These are phyloP conservation scores for Aporophyla lueneburgensis DNA, from an alignment of 2,888 invertebrate genomes.

Conservation along the genomic window DNA sequence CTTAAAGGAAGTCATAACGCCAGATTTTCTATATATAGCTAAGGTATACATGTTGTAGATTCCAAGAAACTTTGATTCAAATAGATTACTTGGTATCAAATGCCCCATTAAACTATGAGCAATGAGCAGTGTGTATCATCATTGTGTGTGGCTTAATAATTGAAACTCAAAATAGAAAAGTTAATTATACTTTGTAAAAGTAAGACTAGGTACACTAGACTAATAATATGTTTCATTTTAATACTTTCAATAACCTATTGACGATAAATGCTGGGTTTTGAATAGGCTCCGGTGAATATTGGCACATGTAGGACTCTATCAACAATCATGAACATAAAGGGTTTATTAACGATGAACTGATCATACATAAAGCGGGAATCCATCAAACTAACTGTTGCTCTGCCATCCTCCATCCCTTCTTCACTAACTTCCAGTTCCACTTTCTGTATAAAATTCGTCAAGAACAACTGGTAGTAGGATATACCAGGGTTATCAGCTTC, in stretches of 20 bases:
- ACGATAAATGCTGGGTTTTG: slow-evolving; percentile 74
- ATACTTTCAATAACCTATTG: background rate
- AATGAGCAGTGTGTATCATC: too few relatives aligned
- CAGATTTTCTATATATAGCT: background rate
- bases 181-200: background rate
- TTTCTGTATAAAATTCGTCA: slow-evolving; percentile 84
- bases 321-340: slow-evolving; percentile 84
- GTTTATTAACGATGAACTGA: slow-evolving; percentile 77
- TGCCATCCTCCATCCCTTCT: slow-evolving; percentile 79
- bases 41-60: background rate
- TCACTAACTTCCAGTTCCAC: slow-evolving; percentile 83
- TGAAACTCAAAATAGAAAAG: background rate
- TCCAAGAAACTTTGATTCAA: background rate
- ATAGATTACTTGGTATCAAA: too few relatives aligned
- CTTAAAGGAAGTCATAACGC: background rate
- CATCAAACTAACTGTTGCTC: slow-evolving; percentile 72
- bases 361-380: slow-evolving; percentile 69
- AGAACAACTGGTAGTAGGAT: slow-evolving; percentile 73
- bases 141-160: background rate
- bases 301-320: slow-evolving; percentile 77
- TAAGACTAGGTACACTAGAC: background rate
- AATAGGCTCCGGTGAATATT: slow-evolving; percentile 84
- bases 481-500: slow-evolving; percentile 76
- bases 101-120: too few relatives aligned
- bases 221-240: background rate